Base-by-base conservation (phyloP, 2,113 vertebrate species). In the Apodemus speciosus region DNA sequence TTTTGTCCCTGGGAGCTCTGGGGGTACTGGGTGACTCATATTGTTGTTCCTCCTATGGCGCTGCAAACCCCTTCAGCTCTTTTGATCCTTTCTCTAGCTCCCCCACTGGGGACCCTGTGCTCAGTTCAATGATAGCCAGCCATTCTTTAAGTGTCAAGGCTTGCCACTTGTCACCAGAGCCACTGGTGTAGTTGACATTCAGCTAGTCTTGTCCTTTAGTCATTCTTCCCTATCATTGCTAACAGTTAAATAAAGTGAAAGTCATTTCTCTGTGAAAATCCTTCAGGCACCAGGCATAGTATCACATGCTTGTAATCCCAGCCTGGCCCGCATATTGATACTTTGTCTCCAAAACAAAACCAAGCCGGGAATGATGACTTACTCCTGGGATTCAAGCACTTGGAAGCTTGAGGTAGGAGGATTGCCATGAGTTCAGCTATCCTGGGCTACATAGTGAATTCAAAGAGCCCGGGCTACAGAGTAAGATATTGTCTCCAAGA, bases 211-310 rank as follows among this genome's bases (percentile, higher is more conserved):
- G 13, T 43, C 91, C 51, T 49, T 71, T 38, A 60, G 51, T 62
- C 58, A 68, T 66, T 53, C 25, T 86, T 43, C 18, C 6, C 32
- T 35, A 43, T 49, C 20, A 38, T 68, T 79, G 66, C 46, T 49
- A 91, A 43, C 40, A 92, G 23, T 10, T 51, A 92, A 71, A 64
- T 71, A 76, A 49, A 95, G 58, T 64, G 66, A 92, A 86, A 76
- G 51, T 73, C 32, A 86, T 51, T 88, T 27, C 11, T 6, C 46
- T 75, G 14, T 60, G 94, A 85, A 93, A 90, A 32, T 46, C 43
- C 40, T 85, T 69, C 72, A 83, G 73, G 53, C 49, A 23, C 11
- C 10, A 7, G 64, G 21, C 49, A n/a, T 68, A 64, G 46, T 85
- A 20, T 38, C 11, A 27, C 32, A 85, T 23, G 38, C 16, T 23